phyloP scores from a whole-genome alignment of 1,140 invertebrate genomes.

The Drosophila watanabei region DNA sequence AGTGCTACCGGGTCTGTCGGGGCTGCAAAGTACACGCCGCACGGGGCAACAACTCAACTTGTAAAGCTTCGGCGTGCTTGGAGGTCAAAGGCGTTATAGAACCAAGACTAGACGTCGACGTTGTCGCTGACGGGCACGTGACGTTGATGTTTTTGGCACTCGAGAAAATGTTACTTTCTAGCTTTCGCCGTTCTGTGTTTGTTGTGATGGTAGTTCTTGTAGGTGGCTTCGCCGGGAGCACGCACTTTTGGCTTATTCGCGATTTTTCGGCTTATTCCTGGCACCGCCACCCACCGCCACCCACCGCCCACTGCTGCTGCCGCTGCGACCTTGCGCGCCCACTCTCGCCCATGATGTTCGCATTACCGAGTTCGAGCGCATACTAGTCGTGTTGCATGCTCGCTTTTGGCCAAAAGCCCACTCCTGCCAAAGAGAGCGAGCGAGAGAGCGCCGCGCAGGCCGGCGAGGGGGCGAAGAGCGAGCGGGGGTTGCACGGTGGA shows the following conservation, averaged over 20 bases:
- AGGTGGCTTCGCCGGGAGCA: constrained; percentile 35
- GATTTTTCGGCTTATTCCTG: constrained; percentile 12
- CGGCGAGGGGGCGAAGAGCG: constrained; percentile 3
- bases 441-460: constrained; percentile 13
- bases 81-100: constrained; percentile 46
- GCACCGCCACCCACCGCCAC: constrained; percentile 3
- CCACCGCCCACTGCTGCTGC: constrained; percentile 22
- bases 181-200: constrained; percentile 7
- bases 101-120: constrained; percentile 19
- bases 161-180: constrained; percentile 9
- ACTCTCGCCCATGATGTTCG: constrained; percentile 82
- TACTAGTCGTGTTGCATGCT: constrained; percentile 83
- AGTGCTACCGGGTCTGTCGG: constrained; percentile 4
- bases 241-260: constrained; percentile 52
- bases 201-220: constrained; percentile 6
- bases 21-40: constrained; percentile 34
- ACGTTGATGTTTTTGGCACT: constrained; percentile 38
- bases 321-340: constrained; percentile 67
- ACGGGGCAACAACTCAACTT: constrained; percentile 38
- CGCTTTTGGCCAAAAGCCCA: constrained; percentile 50
- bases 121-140: constrained; percentile 39
- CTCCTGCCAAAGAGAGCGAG: constrained; percentile 30
- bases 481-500: constrained; percentile 49
- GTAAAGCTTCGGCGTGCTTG: constrained; percentile 38
- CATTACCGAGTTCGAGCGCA: constrained; percentile 83